Evolutionary conservation across 2,797 vertebrate genomes (phyloP).

Genomic region (Threskiornis aethiopicus): DNA sequence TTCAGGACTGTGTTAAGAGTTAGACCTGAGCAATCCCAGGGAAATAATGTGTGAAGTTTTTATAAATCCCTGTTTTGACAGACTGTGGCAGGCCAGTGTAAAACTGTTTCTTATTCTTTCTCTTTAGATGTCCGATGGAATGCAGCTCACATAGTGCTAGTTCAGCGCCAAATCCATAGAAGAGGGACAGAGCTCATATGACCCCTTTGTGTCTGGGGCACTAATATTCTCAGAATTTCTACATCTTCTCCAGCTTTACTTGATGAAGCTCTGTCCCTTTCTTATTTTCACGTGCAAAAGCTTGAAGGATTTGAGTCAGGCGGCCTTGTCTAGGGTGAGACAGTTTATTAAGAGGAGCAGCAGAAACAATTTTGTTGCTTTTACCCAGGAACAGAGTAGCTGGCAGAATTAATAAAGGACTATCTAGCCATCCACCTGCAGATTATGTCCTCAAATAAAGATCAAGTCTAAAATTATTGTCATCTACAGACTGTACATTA

Average conservation of each 20-base stretch:
- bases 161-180: not conserved
- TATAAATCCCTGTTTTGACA: not conserved
- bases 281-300: slow-evolving; percentile 2
- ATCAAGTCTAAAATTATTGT: slow-evolving; percentile 2
- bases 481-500: not conserved
- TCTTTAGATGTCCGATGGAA: not conserved
- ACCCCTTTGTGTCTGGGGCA: not conserved
- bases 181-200: not conserved
- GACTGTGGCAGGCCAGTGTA: not conserved
- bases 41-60: not conserved
- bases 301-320: not conserved
- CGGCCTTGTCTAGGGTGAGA: not conserved
- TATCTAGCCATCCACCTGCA: not conserved
- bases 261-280: not conserved
- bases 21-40: not conserved
- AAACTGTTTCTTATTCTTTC: not conserved
- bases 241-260: not conserved
- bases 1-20: not conserved
- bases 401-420: not conserved
- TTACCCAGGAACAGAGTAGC: not conserved
- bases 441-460: slow-evolving; percentile 23
- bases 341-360: not conserved
- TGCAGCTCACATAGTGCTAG: not conserved
- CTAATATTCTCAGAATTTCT: not conserved
- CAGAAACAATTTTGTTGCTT: not conserved